Percentiles rank a stretch among this genome's conserved stretches.
phyloP scores from a whole-genome alignment of 1,140 invertebrate genomes.

The Drosophila varians region DNA sequence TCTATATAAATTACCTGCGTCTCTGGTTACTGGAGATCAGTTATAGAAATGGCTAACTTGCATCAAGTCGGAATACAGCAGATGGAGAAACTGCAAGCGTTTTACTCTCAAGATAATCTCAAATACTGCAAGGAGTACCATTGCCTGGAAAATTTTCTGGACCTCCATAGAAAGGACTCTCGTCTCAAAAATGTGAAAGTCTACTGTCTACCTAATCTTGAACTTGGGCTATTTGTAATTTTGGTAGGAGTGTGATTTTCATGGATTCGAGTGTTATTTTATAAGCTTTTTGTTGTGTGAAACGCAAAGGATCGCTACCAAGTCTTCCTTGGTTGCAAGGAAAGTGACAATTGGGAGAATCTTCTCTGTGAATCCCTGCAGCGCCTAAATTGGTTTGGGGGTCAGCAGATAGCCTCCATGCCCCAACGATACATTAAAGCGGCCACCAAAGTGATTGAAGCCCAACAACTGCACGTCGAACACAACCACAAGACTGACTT shows the following conservation, averaged over 20 bases:
- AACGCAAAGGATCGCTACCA: constrained; percentile 37
- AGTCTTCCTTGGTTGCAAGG: constrained; percentile 31
- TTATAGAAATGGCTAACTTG: constrained; percentile 31
- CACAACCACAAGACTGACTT: background rate
- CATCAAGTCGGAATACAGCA: constrained; percentile 13
- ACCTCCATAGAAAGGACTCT: constrained; percentile 7
- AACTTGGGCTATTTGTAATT: constrained; percentile 65
- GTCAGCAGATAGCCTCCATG: constrained; percentile 26
- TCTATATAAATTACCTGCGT: constrained; percentile 14
- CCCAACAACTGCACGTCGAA: background rate
- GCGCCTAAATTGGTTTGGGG: constrained; percentile 23
- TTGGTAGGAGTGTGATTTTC: constrained; percentile 40
- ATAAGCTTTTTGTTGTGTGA: background rate
- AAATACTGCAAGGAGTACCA: constrained; percentile 51
- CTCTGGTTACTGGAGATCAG: background rate
- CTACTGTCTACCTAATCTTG: constrained; percentile 36
- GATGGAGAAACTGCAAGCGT: constrained; percentile 16
- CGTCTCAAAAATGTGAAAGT: constrained; percentile 24
- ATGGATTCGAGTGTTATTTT: background rate
- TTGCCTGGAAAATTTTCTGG: constrained; percentile 47
- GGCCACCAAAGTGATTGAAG: constrained; percentile 1
- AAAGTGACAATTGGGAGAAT: background rate
- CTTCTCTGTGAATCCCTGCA: constrained; percentile 14
- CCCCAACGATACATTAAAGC: constrained; percentile 3
- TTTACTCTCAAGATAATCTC: constrained; percentile 30